Base-by-base conservation (phyloP, 2,113 vertebrate genomes). In the Tachuris rubrigastra region DNA sequence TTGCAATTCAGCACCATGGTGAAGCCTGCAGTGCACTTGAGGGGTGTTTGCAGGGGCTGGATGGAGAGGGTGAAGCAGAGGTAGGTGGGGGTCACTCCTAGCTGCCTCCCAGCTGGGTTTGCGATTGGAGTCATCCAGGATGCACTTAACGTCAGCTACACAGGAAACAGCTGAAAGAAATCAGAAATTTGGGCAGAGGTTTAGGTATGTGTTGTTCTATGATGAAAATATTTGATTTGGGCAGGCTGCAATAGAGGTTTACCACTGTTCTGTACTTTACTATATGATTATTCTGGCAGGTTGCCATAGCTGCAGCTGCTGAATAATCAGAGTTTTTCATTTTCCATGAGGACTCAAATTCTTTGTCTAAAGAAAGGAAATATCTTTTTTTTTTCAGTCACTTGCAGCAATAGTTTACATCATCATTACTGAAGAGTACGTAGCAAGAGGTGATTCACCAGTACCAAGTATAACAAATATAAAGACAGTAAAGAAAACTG, bases 191-290 rank as follows among this genome's bases (percentile, higher is more conserved):
- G n/a, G 13, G 9, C n/a, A 63, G 87, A 86, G 65, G 68, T 96
- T 95, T 60, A 87, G 68, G 79, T 95, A 81, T 5, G 0, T 88
- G 65, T 71, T 93, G 76, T 90, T 84, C 88, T 81, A 11, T 75
- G 73, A 86, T 78, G 83, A 89, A 92, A 94, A 86, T 60, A 35
- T 95, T 95, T 88, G 79, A 75, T 93, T 94, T 93, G 76, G 75
- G 69, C 84, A 88, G 73, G 67, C 56, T 84, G 52, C 55, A 56
- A 12, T n/a, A 89, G 80, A 75, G 46, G 60, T 90, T 90, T 93
- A 52, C 73, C 72, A 55, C 25, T 84, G 69, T 65, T 90, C 66
- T 78, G 63, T 75, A 47, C 37, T 71, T 88, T 86, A 88, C 84
- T 92, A 93, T 69, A 59, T 74, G 85, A 87, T 86, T n/a, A 10